These are phyloP conservation scores for Sympetrum striolatum DNA, from an alignment of 2,888 invertebrate genomes.

Conservation along the genomic window DNA sequence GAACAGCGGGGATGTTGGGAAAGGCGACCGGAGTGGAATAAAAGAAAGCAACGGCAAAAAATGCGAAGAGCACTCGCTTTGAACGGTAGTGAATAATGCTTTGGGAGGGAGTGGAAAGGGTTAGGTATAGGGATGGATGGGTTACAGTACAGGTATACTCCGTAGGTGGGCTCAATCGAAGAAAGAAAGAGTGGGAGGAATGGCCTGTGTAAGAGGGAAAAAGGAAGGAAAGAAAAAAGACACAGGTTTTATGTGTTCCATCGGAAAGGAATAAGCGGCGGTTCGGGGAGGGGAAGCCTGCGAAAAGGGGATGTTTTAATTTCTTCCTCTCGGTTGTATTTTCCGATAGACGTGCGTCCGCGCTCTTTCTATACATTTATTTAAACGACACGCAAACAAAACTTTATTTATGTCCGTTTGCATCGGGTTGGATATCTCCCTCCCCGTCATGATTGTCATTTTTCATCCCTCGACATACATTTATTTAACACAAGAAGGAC, in stretches of 20 bases:
- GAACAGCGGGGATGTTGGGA: background rate
- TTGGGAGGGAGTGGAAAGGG: background rate
- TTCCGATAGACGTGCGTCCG: background rate
- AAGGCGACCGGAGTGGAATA: background rate
- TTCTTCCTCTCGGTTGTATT: background rate
- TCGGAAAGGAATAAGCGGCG: background rate
- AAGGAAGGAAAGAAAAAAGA: background rate
- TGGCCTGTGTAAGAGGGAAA: background rate
- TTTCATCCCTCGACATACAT: too few relatives aligned
- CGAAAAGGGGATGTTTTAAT: background rate
- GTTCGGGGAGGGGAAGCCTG: background rate
- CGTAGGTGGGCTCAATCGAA: background rate
- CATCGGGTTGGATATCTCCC: background rate
- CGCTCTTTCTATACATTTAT: background rate
- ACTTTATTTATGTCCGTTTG: background rate
- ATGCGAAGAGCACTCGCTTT: background rate
- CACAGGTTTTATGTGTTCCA: background rate
- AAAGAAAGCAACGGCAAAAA: background rate
- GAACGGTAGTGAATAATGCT: background rate
- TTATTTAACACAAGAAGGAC: too few relatives aligned
- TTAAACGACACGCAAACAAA: background rate
- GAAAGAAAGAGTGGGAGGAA: background rate
- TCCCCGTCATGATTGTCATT: background rate
- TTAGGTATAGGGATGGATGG: background rate
- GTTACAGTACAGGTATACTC: background rate